Conservation (phyloP, 2,113 vertebrate species). For the Osmerus mordax region DNA sequence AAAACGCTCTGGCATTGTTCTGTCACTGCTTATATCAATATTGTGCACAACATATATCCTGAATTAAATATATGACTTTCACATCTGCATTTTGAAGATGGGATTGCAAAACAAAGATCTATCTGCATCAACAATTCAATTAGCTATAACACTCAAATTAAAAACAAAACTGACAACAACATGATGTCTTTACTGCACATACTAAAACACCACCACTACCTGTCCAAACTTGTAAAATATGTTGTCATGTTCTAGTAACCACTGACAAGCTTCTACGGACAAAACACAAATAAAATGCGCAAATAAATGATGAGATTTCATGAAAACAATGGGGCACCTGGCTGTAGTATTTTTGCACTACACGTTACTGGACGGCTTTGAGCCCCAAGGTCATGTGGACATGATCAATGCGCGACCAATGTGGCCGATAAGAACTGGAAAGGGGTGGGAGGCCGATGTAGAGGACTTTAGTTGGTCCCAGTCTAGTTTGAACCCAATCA, state of each 20-base stretch:
- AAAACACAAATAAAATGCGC: conserved; percentile 22
- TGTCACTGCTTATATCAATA: not conserved
- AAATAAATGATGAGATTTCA: not conserved
- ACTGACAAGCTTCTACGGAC: not conserved
- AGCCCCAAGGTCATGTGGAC: conserved; percentile 19
- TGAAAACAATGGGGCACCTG: conserved; percentile 41
- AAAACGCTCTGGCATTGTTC: not conserved
- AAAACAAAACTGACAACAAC: conserved; percentile 4
- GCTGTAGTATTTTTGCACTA: conserved; percentile 17
- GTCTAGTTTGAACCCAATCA: conserved; percentile 42
- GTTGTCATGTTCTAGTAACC: not conserved
- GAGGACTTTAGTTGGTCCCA: conserved; percentile 24
- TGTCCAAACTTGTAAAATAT: not conserved
- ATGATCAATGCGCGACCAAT: conserved; percentile 48
- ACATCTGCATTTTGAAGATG: not conserved
- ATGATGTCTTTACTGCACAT: not conserved
- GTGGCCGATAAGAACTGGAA: conserved; percentile 54
- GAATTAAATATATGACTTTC: not conserved
- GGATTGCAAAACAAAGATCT: not conserved
- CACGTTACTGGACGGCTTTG: conserved; percentile 5
- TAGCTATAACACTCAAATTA: not conserved
- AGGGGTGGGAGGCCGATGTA: not conserved
- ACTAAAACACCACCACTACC: not conserved
- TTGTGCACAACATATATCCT: not conserved
- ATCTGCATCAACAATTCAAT: not conserved